phyloP scores from a whole-genome alignment of 2,888 invertebrate genomes.

The Xanthostigma xanthostigma region DNA sequence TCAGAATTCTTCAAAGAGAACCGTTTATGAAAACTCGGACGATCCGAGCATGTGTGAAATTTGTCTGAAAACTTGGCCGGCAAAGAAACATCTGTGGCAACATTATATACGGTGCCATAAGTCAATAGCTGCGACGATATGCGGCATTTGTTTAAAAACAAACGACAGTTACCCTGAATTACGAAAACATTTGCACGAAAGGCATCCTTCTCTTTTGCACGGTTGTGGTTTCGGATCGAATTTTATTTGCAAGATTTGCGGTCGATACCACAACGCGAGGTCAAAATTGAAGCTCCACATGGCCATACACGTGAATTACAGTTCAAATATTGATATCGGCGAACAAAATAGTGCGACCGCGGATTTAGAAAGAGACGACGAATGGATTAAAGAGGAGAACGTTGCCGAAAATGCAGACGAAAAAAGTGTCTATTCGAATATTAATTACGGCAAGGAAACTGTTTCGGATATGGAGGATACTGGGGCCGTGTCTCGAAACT shows the following conservation, averaged over 20 bases:
- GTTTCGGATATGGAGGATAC: too few species aligned
- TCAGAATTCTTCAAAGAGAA: conserved; percentile 27
- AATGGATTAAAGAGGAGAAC: conserved; percentile 14
- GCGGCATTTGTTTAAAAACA: conserved; percentile 40
- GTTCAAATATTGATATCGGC: conserved; percentile 14
- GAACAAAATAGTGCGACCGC: conserved; percentile 22
- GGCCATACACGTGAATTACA: conserved; percentile 37
- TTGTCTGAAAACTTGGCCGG: conserved; percentile 43
- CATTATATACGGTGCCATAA: conserved; percentile 41
- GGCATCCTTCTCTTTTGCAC: conserved; percentile 32
- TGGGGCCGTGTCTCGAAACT: too few species aligned
- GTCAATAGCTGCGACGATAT: conserved; percentile 38
- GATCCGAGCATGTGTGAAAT: conserved; percentile 34
- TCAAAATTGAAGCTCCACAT: conserved; percentile 38
- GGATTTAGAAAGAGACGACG: conserved; percentile 15
- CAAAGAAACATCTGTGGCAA: conserved; percentile 44
- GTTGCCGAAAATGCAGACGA: conserved; percentile 8
- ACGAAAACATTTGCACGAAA: conserved; percentile 30
- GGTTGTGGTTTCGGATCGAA: conserved; percentile 37
- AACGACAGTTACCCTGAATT: conserved; percentile 33
- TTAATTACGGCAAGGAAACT: not conserved
- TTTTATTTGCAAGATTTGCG: conserved; percentile 37
- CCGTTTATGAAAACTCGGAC: conserved; percentile 36
- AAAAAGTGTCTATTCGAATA: conserved; percentile 10
- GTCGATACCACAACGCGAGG: conserved; percentile 40